A percentile compares a stretch with the other conserved stretches of the same genome.
phyloP scores from a whole-genome alignment of 2,113 vertebrate species.

The Sebastes fasciatus region DNA sequence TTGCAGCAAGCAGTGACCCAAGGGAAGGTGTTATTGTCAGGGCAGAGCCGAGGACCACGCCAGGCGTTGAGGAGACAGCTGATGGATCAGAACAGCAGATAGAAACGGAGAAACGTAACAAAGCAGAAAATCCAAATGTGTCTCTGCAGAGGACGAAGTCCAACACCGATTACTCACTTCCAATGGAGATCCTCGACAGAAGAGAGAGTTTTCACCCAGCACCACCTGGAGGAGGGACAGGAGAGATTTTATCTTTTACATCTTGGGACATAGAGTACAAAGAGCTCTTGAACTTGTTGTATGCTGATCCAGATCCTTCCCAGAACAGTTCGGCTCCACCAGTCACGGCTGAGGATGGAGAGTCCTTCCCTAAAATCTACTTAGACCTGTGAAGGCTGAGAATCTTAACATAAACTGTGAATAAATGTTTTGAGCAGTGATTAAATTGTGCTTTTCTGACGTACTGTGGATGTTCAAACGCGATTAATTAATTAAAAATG shows the following conservation, averaged over 20 bases:
- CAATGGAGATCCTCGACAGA: neutral
- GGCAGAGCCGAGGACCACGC: neutral
- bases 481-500: no score
- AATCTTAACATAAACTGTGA: neutral
- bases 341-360: neutral
- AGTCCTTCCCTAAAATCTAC: neutral
- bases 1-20: neutral
- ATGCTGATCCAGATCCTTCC: rapidly evolving
- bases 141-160: no score
- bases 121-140: neutral
- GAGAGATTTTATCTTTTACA: neutral
- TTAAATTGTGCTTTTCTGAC: neutral
- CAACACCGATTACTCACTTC: neutral
- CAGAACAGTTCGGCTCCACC: neutral
- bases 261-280: neutral
- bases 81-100: neutral
- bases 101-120: neutral
- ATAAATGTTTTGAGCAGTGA: neutral
- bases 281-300: neutral
- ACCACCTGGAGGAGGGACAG: neutral
- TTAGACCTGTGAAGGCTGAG: neutral
- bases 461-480: neutral
- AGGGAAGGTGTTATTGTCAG: neutral
- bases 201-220: neutral
- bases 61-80: no score